phyloP scores from a whole-genome alignment of 2,888 invertebrate species.

The Hydraecia micacea region DNA sequence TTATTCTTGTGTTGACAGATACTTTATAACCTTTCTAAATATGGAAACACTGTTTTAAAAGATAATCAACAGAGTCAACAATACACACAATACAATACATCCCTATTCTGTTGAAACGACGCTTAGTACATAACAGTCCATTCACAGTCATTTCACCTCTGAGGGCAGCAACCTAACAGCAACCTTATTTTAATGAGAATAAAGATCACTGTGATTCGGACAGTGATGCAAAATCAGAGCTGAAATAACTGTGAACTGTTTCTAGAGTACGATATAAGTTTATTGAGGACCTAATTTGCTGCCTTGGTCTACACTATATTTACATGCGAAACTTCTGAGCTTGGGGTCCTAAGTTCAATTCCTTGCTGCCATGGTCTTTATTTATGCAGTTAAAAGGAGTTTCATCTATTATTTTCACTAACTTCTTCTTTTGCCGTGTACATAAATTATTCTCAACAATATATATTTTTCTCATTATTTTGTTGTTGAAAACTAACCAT shows the following conservation, averaged over 20 bases:
- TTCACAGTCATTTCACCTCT: not conserved
- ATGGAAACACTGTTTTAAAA: not conserved
- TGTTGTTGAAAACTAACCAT: conserved; percentile 14
- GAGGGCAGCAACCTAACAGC: not conserved
- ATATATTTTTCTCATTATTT: not conserved
- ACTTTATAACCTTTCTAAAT: not conserved
- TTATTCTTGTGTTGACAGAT: conserved; percentile 4
- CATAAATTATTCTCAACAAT: not conserved
- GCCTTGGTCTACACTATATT: not conserved
- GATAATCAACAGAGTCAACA: not conserved
- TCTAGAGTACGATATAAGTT: not conserved
- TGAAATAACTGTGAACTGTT: not conserved
- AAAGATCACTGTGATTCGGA: not conserved
- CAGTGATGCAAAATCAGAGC: not conserved
- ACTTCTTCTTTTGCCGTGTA: not conserved
- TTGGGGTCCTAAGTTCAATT: not conserved
- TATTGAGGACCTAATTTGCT: not conserved
- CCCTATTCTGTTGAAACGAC: not conserved
- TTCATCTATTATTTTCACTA: not conserved
- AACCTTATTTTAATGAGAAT: not conserved
- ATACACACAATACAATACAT: not conserved
- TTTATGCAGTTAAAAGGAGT: not conserved
- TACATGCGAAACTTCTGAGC: not conserved
- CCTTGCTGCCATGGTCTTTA: not conserved
- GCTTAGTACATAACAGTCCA: not conserved